Evolutionary conservation across 2,888 invertebrate genomes (phyloP).

Genomic region (Leptinotarsa rubiginosa): DNA sequence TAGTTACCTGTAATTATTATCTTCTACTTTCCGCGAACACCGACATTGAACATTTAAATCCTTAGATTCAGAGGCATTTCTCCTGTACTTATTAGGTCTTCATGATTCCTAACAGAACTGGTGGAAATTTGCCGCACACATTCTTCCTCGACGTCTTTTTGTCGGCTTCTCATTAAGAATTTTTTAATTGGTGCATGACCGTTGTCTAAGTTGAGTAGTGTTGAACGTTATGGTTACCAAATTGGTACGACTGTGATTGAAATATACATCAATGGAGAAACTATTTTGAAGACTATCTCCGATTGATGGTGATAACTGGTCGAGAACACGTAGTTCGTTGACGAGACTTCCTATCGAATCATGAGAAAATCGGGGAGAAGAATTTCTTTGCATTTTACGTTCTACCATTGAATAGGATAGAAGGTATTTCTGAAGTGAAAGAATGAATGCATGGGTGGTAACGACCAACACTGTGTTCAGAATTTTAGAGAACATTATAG

Average conservation of each 20-base stretch:
- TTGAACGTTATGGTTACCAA: slow-evolving; percentile 53
- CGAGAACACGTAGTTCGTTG: slow-evolving; percentile 12
- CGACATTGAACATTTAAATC: slow-evolving; percentile 45
- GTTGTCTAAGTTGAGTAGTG: slow-evolving; percentile 46
- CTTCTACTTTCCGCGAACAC: slow-evolving; percentile 45
- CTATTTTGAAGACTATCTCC: slow-evolving; percentile 30
- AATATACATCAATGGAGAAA: slow-evolving; percentile 39
- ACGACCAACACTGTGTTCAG: not conserved
- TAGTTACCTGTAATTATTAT: slow-evolving; percentile 45
- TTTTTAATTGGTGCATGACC: slow-evolving; percentile 42
- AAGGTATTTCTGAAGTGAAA: not conserved
- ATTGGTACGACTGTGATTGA: slow-evolving; percentile 48
- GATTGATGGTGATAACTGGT: slow-evolving; percentile 5
- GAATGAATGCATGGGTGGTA: slow-evolving; percentile 6
- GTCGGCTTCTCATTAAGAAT: slow-evolving; percentile 45
- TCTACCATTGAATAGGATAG: not conserved
- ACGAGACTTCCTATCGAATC: slow-evolving; percentile 39
- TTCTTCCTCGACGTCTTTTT: slow-evolving; percentile 44
- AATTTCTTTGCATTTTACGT: slow-evolving; percentile 31
- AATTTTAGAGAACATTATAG: not conserved
- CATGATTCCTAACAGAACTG: slow-evolving; percentile 36
- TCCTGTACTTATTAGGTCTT: slow-evolving; percentile 45
- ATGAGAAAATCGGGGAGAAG: slow-evolving; percentile 40
- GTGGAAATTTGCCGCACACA: slow-evolving; percentile 45
- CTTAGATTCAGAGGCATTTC: slow-evolving; percentile 43